phyloP scores from a whole-genome alignment of 2,113 vertebrate species.

The Otolemur garnettii region DNA sequence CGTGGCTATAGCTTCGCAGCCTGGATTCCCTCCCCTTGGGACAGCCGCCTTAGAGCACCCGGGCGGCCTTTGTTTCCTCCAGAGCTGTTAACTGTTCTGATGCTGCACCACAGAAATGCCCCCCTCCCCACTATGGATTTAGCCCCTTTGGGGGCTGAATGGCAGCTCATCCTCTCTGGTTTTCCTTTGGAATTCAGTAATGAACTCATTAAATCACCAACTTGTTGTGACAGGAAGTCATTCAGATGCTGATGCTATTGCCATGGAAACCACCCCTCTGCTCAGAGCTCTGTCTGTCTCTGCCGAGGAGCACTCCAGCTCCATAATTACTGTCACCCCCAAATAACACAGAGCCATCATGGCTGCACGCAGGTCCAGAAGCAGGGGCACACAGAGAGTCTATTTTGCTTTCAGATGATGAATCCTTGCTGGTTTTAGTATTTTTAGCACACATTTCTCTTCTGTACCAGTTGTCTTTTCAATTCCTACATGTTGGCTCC shows the following conservation, averaged over 20 bases:
- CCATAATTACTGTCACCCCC: conserved; percentile 74
- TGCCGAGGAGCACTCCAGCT: conserved; percentile 71
- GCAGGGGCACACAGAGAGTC: background rate
- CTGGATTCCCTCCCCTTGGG: background rate
- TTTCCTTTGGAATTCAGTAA: conserved; percentile 74
- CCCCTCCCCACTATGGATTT: background rate
- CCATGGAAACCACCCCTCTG: conserved; percentile 85
- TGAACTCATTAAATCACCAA: conserved; percentile 79
- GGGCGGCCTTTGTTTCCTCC: background rate
- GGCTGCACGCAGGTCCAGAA: background rate
- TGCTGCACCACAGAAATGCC: background rate
- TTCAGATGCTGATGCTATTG: conserved; percentile 88
- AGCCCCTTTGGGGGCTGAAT: background rate
- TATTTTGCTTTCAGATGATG: conserved; percentile 60
- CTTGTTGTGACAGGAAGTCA: conserved; percentile 79
- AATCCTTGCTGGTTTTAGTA: conserved; percentile 56
- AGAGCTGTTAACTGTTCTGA: background rate
- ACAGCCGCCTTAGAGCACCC: background rate
- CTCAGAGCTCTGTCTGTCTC: conserved; percentile 74
- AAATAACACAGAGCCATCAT: conserved; percentile 17
- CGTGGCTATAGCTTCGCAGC: background rate
- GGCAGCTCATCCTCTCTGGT: conserved; percentile 49
- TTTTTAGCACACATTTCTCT: conserved; percentile 53
- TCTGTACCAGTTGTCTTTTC: conserved; percentile 43
- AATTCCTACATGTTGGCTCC: conserved; percentile 73